Evolutionary conservation across 2,888 invertebrate genomes (phyloP).

Genomic region (Melipona bicolor): DNA sequence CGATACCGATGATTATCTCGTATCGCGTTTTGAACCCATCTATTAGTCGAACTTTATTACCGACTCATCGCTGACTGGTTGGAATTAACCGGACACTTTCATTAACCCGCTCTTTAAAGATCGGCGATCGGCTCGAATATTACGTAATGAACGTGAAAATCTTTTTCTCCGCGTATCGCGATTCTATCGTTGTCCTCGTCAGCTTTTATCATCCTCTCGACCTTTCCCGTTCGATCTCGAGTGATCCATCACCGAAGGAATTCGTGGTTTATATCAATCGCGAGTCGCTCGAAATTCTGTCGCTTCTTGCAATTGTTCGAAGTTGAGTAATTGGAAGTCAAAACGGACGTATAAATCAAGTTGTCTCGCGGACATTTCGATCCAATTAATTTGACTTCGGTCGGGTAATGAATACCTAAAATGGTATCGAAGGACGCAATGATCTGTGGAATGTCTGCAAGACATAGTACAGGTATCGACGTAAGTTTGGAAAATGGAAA

Average conservation of each 20-base stretch:
- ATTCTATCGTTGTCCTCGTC: neutral
- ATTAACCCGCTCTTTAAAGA: slow-evolving; percentile 41
- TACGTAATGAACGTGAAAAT: slow-evolving; percentile 25
- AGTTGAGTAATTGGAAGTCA: neutral
- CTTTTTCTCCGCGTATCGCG: neutral
- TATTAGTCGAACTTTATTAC: slow-evolving; percentile 36
- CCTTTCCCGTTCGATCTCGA: neutral
- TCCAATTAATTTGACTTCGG: neutral
- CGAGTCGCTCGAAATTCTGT: neutral
- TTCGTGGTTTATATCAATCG: neutral
- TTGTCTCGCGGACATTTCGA: neutral
- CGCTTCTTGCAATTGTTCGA: neutral
- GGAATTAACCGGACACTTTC: slow-evolving; percentile 58
- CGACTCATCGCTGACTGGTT: slow-evolving; percentile 7
- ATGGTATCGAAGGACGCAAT: neutral
- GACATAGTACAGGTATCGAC: neutral
- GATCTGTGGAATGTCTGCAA: neutral
- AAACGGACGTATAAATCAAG: neutral
- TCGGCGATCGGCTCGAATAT: slow-evolving; percentile 25
- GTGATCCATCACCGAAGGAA: neutral
- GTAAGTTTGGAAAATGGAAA: neutral
- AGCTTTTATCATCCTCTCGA: neutral
- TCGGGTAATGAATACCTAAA: neutral
- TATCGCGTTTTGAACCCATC: slow-evolving; percentile 57
- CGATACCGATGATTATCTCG: slow-evolving; percentile 71